phyloP scores from a whole-genome alignment of 2,888 invertebrate species.

The Cyrtodaria siliqua region DNA sequence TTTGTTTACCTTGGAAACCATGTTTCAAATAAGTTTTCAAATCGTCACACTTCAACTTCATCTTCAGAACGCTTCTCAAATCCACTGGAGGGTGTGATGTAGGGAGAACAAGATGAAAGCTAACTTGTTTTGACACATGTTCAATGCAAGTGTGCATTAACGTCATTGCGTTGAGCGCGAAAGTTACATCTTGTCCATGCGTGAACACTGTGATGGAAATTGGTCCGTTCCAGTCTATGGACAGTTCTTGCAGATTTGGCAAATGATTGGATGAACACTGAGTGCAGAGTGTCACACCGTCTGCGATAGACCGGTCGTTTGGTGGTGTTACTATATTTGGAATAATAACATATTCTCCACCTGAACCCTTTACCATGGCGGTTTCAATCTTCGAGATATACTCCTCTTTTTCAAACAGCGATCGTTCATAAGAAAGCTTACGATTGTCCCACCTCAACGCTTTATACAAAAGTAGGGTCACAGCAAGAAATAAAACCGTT shows the following conservation, averaged over 20 bases:
- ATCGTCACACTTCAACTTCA: conserved; percentile 25
- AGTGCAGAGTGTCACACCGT: conserved; percentile 86
- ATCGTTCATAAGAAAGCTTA: too few relatives aligned
- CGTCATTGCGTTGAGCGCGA: conserved; percentile 85
- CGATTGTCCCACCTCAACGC: too few relatives aligned
- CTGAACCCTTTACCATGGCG: conserved; percentile 71
- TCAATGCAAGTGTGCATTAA: conserved; percentile 86
- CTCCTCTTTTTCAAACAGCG: too few relatives aligned
- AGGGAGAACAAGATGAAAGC: conserved; percentile 87
- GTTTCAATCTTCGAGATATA: conserved; percentile 50
- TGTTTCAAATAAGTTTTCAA: background rate
- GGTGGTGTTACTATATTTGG: conserved; percentile 64
- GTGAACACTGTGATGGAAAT: conserved; percentile 87
- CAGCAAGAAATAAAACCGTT: too few relatives aligned
- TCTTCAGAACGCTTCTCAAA: conserved; percentile 2
- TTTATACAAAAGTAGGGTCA: too few relatives aligned
- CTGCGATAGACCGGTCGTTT: conserved; percentile 76
- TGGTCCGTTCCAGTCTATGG: conserved; percentile 87
- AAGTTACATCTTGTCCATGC: conserved; percentile 82
- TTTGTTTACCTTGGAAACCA: conserved; percentile 2
- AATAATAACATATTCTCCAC: conserved; percentile 76
- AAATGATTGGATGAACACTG: conserved; percentile 87
- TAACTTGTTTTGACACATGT: conserved; percentile 84
- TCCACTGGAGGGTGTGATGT: conserved; percentile 70
- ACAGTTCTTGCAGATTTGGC: conserved; percentile 83